phyloP scores from a whole-genome alignment of 2,797 vertebrate species.

The Pygocentrus nattereri region DNA sequence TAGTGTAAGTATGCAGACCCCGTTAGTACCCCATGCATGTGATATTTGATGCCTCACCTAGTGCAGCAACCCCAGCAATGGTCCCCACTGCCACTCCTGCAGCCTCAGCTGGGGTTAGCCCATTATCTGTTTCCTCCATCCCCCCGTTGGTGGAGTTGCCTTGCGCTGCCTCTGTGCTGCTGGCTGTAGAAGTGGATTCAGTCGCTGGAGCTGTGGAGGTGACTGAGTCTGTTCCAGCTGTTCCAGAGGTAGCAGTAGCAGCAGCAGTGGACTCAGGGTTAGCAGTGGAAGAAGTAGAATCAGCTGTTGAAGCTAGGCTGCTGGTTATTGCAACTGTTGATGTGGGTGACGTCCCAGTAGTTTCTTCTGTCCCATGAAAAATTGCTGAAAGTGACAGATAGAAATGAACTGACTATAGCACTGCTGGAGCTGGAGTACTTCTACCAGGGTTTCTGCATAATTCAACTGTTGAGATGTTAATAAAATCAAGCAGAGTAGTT shows the following conservation, averaged over 20 bases:
- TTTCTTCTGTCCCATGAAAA: background rate
- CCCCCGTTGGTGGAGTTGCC: background rate
- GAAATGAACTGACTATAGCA: background rate
- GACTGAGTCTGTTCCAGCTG: background rate
- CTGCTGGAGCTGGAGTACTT: no score
- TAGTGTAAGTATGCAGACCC: no score
- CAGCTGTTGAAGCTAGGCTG: background rate
- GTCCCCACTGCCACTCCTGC: conserved; percentile 71
- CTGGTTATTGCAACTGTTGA: fast-evolving
- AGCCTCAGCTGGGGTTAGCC: conserved; percentile 63
- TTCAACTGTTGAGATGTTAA: no score
- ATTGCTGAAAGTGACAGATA: conserved; percentile 1
- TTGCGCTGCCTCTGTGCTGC: background rate
- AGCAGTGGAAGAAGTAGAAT: fast-evolving
- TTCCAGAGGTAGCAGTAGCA: fast-evolving
- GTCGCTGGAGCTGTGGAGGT: background rate
- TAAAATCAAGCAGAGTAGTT: no score
- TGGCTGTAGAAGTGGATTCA: background rate
- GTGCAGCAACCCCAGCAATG: conserved; percentile 65
- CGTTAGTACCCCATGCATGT: no score
- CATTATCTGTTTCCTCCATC: background rate
- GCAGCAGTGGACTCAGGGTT: no score
- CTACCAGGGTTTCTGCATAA: no score
- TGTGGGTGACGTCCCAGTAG: fast-evolving
- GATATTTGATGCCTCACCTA: conserved; percentile 67